phyloP scores from a whole-genome alignment of 2,797 vertebrate genomes.

The Champsocephalus gunnari region DNA sequence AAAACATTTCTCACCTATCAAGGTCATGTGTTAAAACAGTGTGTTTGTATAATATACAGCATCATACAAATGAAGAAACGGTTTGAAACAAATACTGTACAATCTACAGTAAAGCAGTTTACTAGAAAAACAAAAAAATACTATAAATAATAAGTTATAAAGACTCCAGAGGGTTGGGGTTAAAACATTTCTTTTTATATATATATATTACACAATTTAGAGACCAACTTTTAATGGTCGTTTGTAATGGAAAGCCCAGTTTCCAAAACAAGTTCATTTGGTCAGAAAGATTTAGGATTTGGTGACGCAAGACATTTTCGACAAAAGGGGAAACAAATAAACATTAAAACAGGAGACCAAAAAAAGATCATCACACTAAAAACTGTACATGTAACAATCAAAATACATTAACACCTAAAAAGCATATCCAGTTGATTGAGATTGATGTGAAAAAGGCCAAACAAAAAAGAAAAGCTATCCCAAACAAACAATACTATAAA shows the following conservation, averaged over 20 bases:
- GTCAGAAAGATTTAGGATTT: slow-evolving; percentile 32
- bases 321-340: background rate
- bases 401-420: slow-evolving; percentile 56
- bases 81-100: slow-evolving; percentile 74
- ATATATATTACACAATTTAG: slow-evolving; percentile 57
- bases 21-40: slow-evolving; percentile 32
- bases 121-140: slow-evolving; percentile 39
- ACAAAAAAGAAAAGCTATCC: slow-evolving; percentile 1
- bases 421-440: slow-evolving; percentile 24
- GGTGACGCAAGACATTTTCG: slow-evolving; percentile 1
- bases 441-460: slow-evolving; percentile 26
- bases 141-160: slow-evolving; percentile 63
- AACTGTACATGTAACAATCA: slow-evolving; percentile 59
- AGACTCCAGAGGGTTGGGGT: slow-evolving; percentile 22
- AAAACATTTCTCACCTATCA: slow-evolving; percentile 35
- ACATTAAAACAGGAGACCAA: background rate
- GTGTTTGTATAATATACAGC: slow-evolving; percentile 66
- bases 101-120: slow-evolving; percentile 69
- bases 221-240: slow-evolving; percentile 60
- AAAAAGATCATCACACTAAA: slow-evolving; percentile 33
- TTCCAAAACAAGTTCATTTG: slow-evolving; percentile 55
- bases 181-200: slow-evolving; percentile 12
- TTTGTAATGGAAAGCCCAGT: slow-evolving; percentile 29
- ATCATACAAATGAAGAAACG: slow-evolving; percentile 64
- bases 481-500: slow-evolving; percentile 44